A percentile compares a stretch with the other conserved stretches of the same genome.
phyloP scores from a whole-genome alignment of 2,113 vertebrate species.

The Embiotoca jacksoni region DNA sequence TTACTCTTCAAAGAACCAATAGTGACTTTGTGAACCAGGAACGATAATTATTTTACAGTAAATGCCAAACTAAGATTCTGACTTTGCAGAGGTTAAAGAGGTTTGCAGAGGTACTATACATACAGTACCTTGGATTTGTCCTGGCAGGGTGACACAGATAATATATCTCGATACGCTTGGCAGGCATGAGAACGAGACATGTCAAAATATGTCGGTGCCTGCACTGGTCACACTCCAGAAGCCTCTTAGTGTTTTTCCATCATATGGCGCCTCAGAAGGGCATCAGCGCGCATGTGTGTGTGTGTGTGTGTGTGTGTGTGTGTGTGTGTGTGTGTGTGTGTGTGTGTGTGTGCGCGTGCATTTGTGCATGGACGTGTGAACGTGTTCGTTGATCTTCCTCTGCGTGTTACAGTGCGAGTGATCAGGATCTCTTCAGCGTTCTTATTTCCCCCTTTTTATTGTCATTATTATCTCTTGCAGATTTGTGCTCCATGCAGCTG shows the following conservation, averaged over 20 bases:
- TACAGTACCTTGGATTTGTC: neutral
- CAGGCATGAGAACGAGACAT: conserved; percentile 25
- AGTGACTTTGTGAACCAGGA: neutral
- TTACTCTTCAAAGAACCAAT: conserved; percentile 10
- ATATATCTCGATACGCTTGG: conserved; percentile 37
- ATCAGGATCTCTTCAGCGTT: conserved; percentile 12
- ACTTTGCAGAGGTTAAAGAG: neutral
- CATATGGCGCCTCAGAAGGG: conserved; percentile 68
- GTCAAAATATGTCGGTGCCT: conserved; percentile 54
- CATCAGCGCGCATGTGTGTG: conserved; percentile 8
- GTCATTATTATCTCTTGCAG: conserved; percentile 17
- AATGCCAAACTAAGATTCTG: neutral
- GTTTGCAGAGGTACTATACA: neutral
- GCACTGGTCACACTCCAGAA: conserved; percentile 54
- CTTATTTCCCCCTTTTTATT: neutral
- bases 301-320: neutral
- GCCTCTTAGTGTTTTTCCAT: conserved; percentile 72
- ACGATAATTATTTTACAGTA: no score
- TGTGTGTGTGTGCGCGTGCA: neutral
- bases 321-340: neutral
- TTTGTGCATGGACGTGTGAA: no score
- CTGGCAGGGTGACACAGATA: conserved; percentile 13
- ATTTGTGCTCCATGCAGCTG: conserved; percentile 1
- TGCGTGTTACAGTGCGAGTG: neutral
- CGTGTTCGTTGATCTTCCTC: neutral